A percentile compares a stretch with the other conserved stretches of the same genome.
phyloP scores from a whole-genome alignment of 2,888 invertebrate genomes.

The Hirudinaria manillensis region DNA sequence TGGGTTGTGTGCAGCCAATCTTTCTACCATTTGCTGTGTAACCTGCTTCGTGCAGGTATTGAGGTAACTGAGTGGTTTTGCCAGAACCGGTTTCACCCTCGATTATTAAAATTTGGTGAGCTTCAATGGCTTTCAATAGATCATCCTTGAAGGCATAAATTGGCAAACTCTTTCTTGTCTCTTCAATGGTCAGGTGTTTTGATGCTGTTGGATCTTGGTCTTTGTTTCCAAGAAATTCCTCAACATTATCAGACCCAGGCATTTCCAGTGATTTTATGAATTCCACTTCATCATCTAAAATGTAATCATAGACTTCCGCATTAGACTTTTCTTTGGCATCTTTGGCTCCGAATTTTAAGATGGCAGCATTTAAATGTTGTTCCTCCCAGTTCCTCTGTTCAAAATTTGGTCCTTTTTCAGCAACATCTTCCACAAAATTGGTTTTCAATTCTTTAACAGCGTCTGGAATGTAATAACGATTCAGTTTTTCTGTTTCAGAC shows the following conservation, averaged over 20 bases:
- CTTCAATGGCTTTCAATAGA: conserved; percentile 67
- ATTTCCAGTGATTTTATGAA: conserved; percentile 71
- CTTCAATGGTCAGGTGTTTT: conserved; percentile 73
- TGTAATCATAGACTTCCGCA: conserved; percentile 74
- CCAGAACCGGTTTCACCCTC: conserved; percentile 74
- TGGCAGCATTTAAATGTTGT: conserved; percentile 86
- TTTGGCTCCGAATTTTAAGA: conserved; percentile 85
- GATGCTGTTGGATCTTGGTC: neutral
- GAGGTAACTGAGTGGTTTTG: conserved; percentile 61
- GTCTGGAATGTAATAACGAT: conserved; percentile 84
- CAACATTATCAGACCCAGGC: conserved; percentile 53
- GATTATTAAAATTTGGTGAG: conserved; percentile 72
- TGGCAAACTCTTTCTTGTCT: conserved; percentile 84
- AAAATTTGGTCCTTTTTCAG: conserved; percentile 64
- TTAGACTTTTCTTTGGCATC: conserved; percentile 61
- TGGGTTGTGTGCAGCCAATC: conserved; percentile 93
- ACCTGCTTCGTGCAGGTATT: conserved; percentile 59
- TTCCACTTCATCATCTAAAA: conserved; percentile 93
- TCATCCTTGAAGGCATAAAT: conserved; percentile 68
- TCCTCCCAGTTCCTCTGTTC: conserved; percentile 89
- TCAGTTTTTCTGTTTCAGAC: conserved; percentile 81
- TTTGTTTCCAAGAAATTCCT: neutral
- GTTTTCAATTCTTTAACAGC: conserved; percentile 46
- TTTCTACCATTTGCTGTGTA: conserved; percentile 64
- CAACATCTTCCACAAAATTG: conserved; percentile 63